Percentiles rank a stretch among this genome's conserved stretches.
phyloP scores from a whole-genome alignment of 2,113 vertebrate species.

The Corythoichthys intestinalis region DNA sequence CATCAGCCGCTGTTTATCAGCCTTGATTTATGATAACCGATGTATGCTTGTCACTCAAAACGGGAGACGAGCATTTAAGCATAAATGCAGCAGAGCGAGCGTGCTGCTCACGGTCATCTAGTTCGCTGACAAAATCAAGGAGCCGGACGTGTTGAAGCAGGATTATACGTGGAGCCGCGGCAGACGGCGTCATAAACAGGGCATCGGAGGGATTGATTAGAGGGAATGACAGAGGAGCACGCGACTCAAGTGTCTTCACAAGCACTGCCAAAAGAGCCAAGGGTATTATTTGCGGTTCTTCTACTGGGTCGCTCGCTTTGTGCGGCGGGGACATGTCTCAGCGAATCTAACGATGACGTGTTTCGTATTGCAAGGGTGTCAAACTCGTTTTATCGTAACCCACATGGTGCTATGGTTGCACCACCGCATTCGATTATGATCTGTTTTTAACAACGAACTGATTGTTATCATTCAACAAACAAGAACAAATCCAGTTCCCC shows the following conservation, averaged over 20 bases:
- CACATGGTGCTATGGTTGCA: background rate
- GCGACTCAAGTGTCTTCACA: constrained; percentile 20
- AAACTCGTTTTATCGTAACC: background rate
- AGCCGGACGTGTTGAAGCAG: constrained; percentile 22
- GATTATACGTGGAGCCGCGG: constrained; percentile 19
- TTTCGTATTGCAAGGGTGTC: background rate
- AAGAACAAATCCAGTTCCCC: background rate
- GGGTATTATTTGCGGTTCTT: constrained; percentile 18
- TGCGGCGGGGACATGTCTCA: constrained; percentile 8
- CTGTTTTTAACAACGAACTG: background rate
- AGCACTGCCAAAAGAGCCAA: constrained; percentile 29
- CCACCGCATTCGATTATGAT: background rate
- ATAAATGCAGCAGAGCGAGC: background rate
- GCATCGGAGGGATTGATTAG: constrained; percentile 24
- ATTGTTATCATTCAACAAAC: background rate
- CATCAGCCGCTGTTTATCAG: background rate
- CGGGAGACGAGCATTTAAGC: background rate
- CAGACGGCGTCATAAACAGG: constrained; percentile 41
- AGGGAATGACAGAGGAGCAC: constrained; percentile 21
- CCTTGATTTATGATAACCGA: background rate
- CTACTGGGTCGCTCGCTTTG: constrained; percentile 7
- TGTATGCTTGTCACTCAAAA: background rate
- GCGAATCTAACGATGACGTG: constrained; percentile 14
- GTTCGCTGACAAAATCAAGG: constrained; percentile 6
- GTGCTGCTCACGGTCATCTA: constrained; percentile 22